phyloP scores from a whole-genome alignment of 2,888 invertebrate genomes.

The Catocala sponsa region DNA sequence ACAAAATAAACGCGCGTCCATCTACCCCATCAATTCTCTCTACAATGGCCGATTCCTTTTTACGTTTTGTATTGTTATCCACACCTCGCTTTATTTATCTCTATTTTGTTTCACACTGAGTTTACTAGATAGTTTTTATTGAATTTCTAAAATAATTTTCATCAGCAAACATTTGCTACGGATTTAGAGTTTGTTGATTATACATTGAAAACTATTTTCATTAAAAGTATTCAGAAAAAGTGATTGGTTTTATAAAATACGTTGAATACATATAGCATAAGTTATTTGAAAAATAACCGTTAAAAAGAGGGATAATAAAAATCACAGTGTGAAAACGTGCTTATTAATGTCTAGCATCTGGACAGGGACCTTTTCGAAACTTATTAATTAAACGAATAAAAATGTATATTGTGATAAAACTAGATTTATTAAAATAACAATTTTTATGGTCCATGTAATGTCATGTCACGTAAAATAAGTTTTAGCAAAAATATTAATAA shows the following conservation, averaged over 20 bases:
- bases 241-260: background rate
- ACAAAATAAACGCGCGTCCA: conserved; percentile 32
- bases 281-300: background rate
- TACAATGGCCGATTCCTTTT: conserved; percentile 24
- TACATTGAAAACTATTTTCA: conserved; percentile 21
- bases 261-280: too few species aligned
- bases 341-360: conserved; percentile 5
- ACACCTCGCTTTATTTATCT: conserved; percentile 23
- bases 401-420: conserved; percentile 7
- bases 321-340: background rate
- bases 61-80: conserved; percentile 29
- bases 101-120: conserved; percentile 3
- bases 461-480: background rate
- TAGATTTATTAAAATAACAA: conserved; percentile 4
- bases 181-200: conserved; percentile 24
- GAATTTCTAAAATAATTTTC: conserved; percentile 39
- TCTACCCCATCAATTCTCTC: conserved; percentile 22
- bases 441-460: conserved; percentile 1
- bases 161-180: conserved; percentile 15
- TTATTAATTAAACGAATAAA: conserved; percentile 6
- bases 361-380: background rate
- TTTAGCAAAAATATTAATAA: background rate
- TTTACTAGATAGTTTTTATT: conserved; percentile 31
- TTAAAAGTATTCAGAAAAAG: conserved; percentile 10
- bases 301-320: background rate